Evolutionary conservation across 1,140 invertebrate species (phyloP).

Genomic region (Chrysomallon squamiferum): DNA sequence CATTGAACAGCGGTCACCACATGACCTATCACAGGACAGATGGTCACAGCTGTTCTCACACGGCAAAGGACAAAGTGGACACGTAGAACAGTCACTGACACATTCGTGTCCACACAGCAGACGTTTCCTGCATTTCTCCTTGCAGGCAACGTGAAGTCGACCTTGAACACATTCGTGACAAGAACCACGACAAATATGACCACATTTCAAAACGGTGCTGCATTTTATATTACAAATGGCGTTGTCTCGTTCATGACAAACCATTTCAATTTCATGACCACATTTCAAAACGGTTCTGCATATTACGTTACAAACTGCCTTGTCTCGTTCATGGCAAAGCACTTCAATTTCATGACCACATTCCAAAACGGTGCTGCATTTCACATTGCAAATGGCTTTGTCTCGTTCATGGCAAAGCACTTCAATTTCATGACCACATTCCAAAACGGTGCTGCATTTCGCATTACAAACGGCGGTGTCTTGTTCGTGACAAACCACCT

Average conservation of each 20-base stretch:
- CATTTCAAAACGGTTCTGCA: conserved; percentile 18
- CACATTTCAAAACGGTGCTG: conserved; percentile 8
- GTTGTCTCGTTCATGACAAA: conserved; percentile 25
- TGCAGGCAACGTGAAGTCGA: conserved; percentile 66
- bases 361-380: conserved; percentile 51
- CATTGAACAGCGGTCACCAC: conserved; percentile 68
- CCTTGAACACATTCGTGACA: conserved; percentile 66
- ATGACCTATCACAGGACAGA: conserved; percentile 65
- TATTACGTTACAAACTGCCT: neutral
- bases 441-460: conserved; percentile 23
- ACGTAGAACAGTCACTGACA: conserved; percentile 40
- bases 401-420: conserved; percentile 69
- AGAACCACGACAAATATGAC: conserved; percentile 13
- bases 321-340: conserved; percentile 59
- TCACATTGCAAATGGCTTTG: conserved; percentile 63
- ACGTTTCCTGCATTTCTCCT: neutral
- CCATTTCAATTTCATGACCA: conserved; percentile 36
- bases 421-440: conserved; percentile 37
- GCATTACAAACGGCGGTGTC: conserved; percentile 13
- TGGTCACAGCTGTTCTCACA: conserved; percentile 68
- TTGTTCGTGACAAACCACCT: conserved; percentile 31
- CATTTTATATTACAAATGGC: conserved; percentile 1
- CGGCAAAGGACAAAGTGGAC: conserved; percentile 68
- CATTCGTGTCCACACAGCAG: conserved; percentile 41
- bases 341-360: conserved; percentile 59